Base-by-base conservation (phyloP, 2,797 vertebrate genomes). In the Sebastes iracundus region DNA sequence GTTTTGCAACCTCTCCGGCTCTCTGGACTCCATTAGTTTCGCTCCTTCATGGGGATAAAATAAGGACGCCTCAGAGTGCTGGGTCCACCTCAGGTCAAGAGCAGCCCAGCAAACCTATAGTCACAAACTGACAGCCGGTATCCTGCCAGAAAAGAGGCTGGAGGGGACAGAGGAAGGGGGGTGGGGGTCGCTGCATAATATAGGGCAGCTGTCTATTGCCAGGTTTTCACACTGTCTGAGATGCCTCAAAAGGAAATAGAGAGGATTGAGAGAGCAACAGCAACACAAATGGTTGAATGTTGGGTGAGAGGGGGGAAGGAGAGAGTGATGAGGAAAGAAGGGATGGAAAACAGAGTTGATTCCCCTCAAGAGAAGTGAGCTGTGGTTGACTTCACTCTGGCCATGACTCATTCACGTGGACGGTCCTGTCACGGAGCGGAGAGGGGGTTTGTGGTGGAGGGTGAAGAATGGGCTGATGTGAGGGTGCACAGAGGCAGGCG, bases 341-440 rank as follows among this genome's bases (percentile, higher is more conserved):
- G 71, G 71, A 76, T 69, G 55, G 75, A 82, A 71, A 85, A 63
- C 56, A 58, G 77, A 77, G 42, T 69, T 64, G 66, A 22, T 59
- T 79, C 71, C 84, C 64, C 58, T 73, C 53, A 60, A 73, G 9
- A 77, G 92, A 93, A 94, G 93, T 87, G 69, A 91, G 93, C 94
- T 61, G 75, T 72, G 79, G 85, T 70, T 86, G 72, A 94, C 89
- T 90, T 94, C 93, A 92, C 83, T 83, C 78, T 82, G 92, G 93
- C 93, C 92, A 81, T 86, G 91, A 95, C 94, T 93, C 89, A 82
- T 83, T 91, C 82, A 81, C 76, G 33, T 77, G 82, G 87, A 92
- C 72, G 84, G 80, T 88, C 77, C 80, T 86, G 84, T 92, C 85
- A 84, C 70, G 62, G 66, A 85, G 77, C 13, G 0, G 72, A 9